Base-by-base conservation (phyloP, 2,113 vertebrate species). In the Pagrus major region DNA sequence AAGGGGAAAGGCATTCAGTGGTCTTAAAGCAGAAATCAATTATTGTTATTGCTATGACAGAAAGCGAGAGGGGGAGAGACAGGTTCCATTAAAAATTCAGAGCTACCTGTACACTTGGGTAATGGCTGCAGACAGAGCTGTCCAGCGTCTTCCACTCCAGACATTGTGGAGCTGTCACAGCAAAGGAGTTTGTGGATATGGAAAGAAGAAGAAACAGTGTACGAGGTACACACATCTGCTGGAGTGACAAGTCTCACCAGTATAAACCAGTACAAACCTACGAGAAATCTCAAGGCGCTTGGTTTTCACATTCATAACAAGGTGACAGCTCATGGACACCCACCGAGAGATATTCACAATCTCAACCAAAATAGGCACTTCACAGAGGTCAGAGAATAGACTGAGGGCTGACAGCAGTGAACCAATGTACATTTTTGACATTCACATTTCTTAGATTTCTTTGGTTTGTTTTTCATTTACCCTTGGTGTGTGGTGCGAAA, bases 21-120 rank as follows among this genome's bases (percentile, higher is more conserved):
- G 75, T 71, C 39, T 86, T 63, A 21, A 76, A 55, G 71, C 58
- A 52, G 31, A 81, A 86, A 78, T 80, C 68, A 83, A 83, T 91
- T 71, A 75, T 68, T 56, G 25, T 82, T 64, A 71, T 79, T 80
- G 56, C 66, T 29, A 31, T 70, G 58, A 75, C 56, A 70, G 55
- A 74, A 29, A n/a, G 18, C 59, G 59, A 31, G 39, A 11, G 46
- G 25, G 64, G 5, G 29, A 71, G 56, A 71, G 59, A 65, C 14
- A 52, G 68, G 35, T 52, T 47, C 20, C 29, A 79, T 86, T 84
- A 82, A 60, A 82, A 18, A 81, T 83, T 78, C 67, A 83, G 44
- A 66, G 33, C 49, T 42, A 74, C 65, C 46, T 72, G 56, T 71
- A 72, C 81, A 44, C 58, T 76, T 31, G 9, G 76, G 67, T 80